Conservation (phyloP, 1,140 invertebrate genomes). For the Cardiocondyla obscurior region DNA sequence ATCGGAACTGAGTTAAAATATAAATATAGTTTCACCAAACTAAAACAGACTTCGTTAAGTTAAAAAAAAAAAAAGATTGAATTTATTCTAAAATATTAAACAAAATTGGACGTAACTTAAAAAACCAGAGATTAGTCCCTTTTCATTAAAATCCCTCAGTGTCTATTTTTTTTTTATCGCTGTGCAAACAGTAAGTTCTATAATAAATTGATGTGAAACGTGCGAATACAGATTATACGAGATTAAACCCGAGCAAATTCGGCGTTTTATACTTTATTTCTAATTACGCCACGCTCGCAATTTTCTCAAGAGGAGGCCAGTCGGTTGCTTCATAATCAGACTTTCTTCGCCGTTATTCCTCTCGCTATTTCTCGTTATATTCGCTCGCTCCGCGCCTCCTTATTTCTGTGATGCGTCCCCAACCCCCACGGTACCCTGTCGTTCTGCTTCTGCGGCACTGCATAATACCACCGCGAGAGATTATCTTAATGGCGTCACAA, state of each 20-base stretch:
- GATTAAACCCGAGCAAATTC: slow-evolving; percentile 10
- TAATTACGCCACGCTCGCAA: slow-evolving; percentile 4
- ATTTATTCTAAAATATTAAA: neutral
- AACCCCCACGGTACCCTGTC: slow-evolving; percentile 2
- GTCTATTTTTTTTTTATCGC: neutral
- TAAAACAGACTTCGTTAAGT: neutral
- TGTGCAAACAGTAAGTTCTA: neutral
- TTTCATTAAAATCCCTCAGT: neutral
- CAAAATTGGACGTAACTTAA: neutral
- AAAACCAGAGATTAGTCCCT: neutral
- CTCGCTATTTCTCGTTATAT: slow-evolving; percentile 26
- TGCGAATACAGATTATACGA: neutral
- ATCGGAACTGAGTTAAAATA: neutral
- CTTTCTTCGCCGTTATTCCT: slow-evolving; percentile 14
- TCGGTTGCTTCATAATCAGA: slow-evolving; percentile 33
- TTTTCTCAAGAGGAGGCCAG: neutral
- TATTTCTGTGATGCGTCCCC: neutral
- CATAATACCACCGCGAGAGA: slow-evolving; percentile 60
- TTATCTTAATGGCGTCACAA: slow-evolving; percentile 75
- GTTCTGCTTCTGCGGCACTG: slow-evolving; percentile 33
- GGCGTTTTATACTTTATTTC: slow-evolving; percentile 32
- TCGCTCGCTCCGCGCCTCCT: neutral
- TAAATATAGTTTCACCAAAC: neutral
- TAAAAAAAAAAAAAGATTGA: too few species aligned
- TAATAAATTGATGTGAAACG: neutral